These are phyloP conservation scores for Lordiphosa mommai DNA, from an alignment of 1,140 invertebrate genomes.

Conservation along the genomic window DNA sequence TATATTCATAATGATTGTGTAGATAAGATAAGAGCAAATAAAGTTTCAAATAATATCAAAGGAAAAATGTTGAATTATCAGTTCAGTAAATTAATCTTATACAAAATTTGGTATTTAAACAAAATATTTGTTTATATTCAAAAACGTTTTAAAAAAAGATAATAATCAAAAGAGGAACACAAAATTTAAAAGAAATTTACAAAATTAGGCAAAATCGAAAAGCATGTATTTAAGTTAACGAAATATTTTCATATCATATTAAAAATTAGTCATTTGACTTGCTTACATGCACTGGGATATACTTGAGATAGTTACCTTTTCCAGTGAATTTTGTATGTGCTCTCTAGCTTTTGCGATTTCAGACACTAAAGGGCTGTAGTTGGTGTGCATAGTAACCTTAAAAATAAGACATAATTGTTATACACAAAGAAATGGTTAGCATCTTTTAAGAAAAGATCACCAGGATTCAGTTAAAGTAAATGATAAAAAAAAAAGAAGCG, in stretches of 20 bases:
- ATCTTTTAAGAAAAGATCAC: background rate
- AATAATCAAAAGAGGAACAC: no score
- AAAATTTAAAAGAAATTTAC: background rate
- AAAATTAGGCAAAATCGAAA: background rate
- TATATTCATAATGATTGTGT: no score
- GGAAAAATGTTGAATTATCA: no score
- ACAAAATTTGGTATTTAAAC: no score
- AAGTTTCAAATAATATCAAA: no score
- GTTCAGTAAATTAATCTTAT: no score
- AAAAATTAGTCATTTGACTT: background rate
- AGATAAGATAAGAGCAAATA: no score
- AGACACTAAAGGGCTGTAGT: conserved; percentile 81
- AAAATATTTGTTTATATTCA: no score
- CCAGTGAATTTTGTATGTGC: conserved; percentile 84
- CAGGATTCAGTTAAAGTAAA: no score
- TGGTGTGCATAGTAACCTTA: conserved; percentile 49
- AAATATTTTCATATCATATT: background rate
- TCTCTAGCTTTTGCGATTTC: conserved; percentile 85
- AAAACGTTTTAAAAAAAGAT: no score
- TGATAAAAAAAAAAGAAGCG: no score
- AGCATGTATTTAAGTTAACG: background rate
- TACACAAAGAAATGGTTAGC: conserved; percentile 4
- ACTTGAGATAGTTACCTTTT: conserved; percentile 81
- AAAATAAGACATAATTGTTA: conserved; percentile 34
- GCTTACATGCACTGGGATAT: background rate